Conservation (phyloP, 2,888 invertebrate genomes). For the Dysmachus trigonus region DNA sequence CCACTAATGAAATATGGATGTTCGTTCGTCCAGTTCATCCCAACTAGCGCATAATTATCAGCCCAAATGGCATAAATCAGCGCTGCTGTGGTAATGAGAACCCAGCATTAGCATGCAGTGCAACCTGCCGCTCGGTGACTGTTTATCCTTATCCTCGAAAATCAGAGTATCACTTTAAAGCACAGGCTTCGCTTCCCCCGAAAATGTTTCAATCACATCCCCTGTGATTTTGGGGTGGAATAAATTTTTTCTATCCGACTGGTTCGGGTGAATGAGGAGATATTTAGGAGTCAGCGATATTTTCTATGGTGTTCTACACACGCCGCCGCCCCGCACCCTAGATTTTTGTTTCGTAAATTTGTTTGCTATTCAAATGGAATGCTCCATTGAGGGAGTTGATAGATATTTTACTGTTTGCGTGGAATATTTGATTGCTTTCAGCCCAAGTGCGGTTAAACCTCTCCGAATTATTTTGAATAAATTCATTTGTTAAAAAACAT, state of each 20-base stretch:
- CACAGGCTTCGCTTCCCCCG: background rate
- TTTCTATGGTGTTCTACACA: background rate
- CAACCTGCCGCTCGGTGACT: background rate
- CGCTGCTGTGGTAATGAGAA: background rate
- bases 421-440: background rate
- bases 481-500: background rate
- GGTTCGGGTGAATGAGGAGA: background rate
- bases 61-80: background rate
- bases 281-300: conserved; percentile 15
- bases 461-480: conserved; percentile 18
- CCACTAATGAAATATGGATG: background rate
- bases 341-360: conserved; percentile 32
- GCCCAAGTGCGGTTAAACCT: background rate
- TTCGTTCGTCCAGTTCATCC: background rate
- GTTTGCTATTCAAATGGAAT: conserved; percentile 34
- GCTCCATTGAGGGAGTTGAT: conserved; percentile 19
- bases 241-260: conserved; percentile 31
- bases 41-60: background rate
- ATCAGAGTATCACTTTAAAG: conserved; percentile 23
- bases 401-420: conserved; percentile 29
- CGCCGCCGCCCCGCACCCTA: background rate
- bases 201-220: conserved; percentile 7
- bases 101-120: background rate
- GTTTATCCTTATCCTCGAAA: background rate
- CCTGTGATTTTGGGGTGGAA: conserved; percentile 12